Evolutionary conservation across 2,888 invertebrate genomes (phyloP), one percentile per base, ranked within the genome.

Genomic region (Scaeva pyrastri): DNA sequence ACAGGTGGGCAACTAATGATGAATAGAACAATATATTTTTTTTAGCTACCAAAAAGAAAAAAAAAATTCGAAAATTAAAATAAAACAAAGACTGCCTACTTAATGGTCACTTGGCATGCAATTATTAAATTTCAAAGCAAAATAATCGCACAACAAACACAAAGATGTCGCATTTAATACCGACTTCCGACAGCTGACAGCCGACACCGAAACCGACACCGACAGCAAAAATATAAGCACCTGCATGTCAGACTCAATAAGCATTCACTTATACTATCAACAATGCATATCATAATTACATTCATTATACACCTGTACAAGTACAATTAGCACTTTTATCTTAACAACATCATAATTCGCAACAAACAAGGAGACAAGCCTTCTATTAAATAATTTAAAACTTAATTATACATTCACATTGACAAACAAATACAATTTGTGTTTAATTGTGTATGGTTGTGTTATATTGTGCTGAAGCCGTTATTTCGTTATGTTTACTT

Each of bases 241-340:
- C 3, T 76, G 76, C 81, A 81, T 77, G 81, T 68, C 72, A 62
- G 45, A 56, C 43, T 56, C 12, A 76, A 77, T 77, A 68, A 73
- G 48, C 50, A 76, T 81, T 52, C 72, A 55, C 62, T 76, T 56
- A 43, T 6, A 23, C 36, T 55, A 21, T 60, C 16, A 81, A 80
- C 85, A 81, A 73, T 80, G 48, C 56, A 39, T 31, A 56, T 58
- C 83, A 83, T 45, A 64, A 78, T 50, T 71, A 64, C 75, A 80
- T 73, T 81, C 39, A 76, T 68, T 43, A 71, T 36, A 68, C 68
- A 77, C 71, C 48, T 12, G 26, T 66, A 50, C 36, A 36, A 21
- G n/a, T 48, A 73, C 45, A 76, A 80, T 62, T 77, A 81, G 68
- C 72, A 72, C 36, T 60, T 26, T 52, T 52, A 52, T 68, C 52